Percentiles rank a stretch among this genome's conserved stretches.
phyloP scores from a whole-genome alignment of 2,888 invertebrate species.

The Lasioglossum morio region DNA sequence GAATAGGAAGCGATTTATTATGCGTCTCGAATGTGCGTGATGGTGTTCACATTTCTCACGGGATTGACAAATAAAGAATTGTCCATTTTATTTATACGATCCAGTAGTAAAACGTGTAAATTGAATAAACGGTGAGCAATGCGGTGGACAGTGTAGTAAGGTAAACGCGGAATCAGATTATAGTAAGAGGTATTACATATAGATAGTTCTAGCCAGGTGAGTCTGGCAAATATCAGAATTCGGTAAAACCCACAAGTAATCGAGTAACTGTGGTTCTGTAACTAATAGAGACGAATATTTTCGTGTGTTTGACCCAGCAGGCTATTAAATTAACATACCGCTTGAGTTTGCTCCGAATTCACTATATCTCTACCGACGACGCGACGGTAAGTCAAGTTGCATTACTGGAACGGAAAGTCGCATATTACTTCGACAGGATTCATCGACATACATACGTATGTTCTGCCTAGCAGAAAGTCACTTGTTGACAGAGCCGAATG shows the following conservation, averaged over 20 bases:
- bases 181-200: background rate
- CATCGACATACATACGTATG: background rate
- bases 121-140: background rate
- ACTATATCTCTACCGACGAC: background rate
- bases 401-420: conserved; percentile 7
- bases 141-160: background rate
- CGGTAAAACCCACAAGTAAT: background rate
- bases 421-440: background rate
- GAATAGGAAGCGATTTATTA: background rate
- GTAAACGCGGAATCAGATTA: background rate
- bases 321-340: conserved; percentile 15
- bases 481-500: background rate
- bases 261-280: background rate
- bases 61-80: background rate
- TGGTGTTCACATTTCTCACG: background rate
- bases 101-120: background rate
- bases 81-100: background rate
- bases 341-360: background rate
- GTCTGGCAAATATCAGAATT: background rate
- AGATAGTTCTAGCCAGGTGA: background rate
- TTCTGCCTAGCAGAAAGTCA: background rate
- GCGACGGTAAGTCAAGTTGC: background rate
- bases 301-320: background rate
- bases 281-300: conserved; percentile 8
- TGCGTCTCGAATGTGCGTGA: background rate